Conservation (phyloP, 2,113 vertebrate species). For the Gila orcuttii region DNA sequence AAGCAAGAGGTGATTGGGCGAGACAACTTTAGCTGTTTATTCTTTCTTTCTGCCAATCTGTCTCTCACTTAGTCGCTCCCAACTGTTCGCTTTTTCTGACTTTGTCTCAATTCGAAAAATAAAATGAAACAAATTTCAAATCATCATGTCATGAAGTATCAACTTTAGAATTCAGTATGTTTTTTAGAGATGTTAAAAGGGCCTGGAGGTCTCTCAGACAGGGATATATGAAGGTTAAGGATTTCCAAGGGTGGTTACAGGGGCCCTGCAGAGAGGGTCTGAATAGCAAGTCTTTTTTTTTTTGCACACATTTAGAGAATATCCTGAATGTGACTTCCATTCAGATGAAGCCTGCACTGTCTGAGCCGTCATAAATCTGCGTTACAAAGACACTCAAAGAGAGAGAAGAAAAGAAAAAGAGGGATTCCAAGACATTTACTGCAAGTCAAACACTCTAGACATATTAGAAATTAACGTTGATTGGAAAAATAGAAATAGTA, state of each 20-base stretch:
- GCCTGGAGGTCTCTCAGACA: neutral
- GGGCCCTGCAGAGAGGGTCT: neutral
- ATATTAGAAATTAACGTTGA: neutral
- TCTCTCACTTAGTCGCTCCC: neutral
- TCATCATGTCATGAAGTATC: neutral
- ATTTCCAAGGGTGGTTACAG: neutral
- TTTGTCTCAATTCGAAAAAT: neutral
- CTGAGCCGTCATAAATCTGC: slow-evolving; percentile 2
- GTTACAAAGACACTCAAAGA: neutral
- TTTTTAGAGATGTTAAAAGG: neutral
- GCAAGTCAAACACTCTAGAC: neutral
- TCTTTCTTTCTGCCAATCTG: neutral
- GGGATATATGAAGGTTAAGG: neutral
- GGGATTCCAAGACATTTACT: neutral
- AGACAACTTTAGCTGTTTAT: neutral
- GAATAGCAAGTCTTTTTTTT: neutral
- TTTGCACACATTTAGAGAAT: neutral
- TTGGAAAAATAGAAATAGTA: neutral
- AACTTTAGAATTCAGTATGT: neutral
- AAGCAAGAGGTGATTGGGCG: neutral
- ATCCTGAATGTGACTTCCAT: slow-evolving; percentile 14
- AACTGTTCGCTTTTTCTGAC: neutral
- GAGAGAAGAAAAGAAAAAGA: neutral
- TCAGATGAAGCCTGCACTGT: slow-evolving; percentile 4
- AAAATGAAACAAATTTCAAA: neutral